Base-by-base conservation (phyloP, 1,140 invertebrate species). In the Myzus persicae region DNA sequence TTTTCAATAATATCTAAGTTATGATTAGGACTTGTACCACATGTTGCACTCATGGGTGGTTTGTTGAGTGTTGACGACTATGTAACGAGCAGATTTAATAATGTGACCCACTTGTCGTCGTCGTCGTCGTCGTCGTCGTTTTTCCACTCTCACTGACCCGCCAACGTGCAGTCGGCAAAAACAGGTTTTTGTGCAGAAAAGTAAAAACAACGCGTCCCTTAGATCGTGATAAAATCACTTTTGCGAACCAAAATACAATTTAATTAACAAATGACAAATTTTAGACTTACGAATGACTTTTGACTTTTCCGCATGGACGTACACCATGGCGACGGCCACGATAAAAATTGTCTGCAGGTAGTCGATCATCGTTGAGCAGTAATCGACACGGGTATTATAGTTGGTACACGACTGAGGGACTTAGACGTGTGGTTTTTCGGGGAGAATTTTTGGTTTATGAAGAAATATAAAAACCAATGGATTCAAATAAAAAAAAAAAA, bases 281-380 rank as follows among this genome's bases (percentile, higher is more conserved):
- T 42, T 40, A 87, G 26, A 93, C 91, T 93, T 54, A 93, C 91
- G 91, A 85, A 93, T 93, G 91, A 85, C 48, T 85, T 85, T 93
- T 22, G 76, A 42, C 40, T 93, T 84, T n/a, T 36, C 67, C 44
- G 91, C 67, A 7, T 84, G 91, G 36, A 54, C 91, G 81, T 51
- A 93, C 44, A 46, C 26, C 14, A 93, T 38, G 91, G 91, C 44
- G 36, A 85, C 36, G 46, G 81, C 46, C 46, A 93, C 31, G 22
- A 84, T 2, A 26, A 85, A 11, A 42, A 84, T 48, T 44, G 31
- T 90, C 40, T 44, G 89, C 89, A 59, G n/a, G 38, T 59, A 59
- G 38, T 54, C 48, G 54, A 44, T 67, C 89, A 90, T 90, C 31
- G 22, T 84, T 26, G 38, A 40, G 9, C 82, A 38, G 82, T 38